Base-by-base conservation (phyloP, 2,797 vertebrate genomes). In the Gila robusta region DNA sequence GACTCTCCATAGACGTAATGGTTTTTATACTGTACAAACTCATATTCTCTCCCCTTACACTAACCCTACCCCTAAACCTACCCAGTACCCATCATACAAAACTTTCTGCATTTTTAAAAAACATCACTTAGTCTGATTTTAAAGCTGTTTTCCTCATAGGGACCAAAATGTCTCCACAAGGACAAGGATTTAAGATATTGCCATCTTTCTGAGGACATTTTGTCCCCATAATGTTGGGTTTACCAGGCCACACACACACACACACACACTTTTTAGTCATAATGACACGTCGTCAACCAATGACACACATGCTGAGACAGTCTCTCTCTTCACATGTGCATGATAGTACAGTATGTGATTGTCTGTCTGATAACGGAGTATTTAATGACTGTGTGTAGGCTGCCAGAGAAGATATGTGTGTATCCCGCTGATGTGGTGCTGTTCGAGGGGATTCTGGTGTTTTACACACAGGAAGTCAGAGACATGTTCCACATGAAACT, bases 401-500 rank as follows among this genome's bases (percentile, higher is more conserved):
- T 98, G 87, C 93, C 96, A 0, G 97, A 98, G 87, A 97, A 94
- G 0, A 97, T 97, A 0, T 96, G 96, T 5, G 96, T 99, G 62
- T 99, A 98, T 90, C 97, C 98, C 0, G 98, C 98, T 0, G 98
- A 99, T 0, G 98, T 99, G 0, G 97, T 99, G 11, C 96, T 99
- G 54, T 98, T 99, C 0, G 98, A 99, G 90, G 98, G 98, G 19
- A 99, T 99, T 90, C 94, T 99, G 78, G 97, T 98, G 28, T 99
- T 99, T 94, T 99, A 99, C 92, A 96, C 93, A 0, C 98, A 98
- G 84, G 96, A 97, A 91, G 97, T 99, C 83, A 93, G 98, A 3
- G 97, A 99, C 84, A 98, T 99, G 98, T 99, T 99, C 91, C 98
- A 99, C 80, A 97, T 99, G 92, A 98, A 99, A 26, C 96, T 99